These are phyloP conservation scores for Osedax frankpressi DNA, from an alignment of 2,888 invertebrate genomes.

Conservation along the genomic window DNA sequence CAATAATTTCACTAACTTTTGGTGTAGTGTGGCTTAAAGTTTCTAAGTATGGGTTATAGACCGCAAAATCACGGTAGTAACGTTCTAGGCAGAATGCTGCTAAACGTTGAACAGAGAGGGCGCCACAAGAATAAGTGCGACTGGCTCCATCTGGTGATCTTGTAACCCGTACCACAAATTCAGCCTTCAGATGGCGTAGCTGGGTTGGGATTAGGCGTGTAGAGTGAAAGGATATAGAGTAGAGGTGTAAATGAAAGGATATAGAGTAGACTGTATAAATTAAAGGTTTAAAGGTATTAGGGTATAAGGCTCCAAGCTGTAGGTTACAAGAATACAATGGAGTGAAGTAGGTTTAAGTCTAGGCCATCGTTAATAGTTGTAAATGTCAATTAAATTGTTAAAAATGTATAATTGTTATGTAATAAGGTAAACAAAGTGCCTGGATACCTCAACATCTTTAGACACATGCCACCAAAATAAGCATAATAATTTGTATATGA, in stretches of 20 bases:
- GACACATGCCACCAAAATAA: too few species aligned
- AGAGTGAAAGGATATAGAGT: conserved; percentile 84
- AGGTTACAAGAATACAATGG: too few species aligned
- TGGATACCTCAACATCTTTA: too few species aligned
- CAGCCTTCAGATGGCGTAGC: conserved; percentile 76
- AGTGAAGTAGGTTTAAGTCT: too few species aligned
- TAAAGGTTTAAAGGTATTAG: too few species aligned
- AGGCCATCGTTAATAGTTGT: too few species aligned
- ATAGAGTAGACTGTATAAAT: conserved; percentile 78
- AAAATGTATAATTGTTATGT: too few species aligned
- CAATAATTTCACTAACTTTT: too few species aligned
- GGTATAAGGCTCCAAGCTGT: too few species aligned
- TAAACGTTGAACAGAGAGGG: conserved; percentile 48
- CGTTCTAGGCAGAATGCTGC: conserved; percentile 85
- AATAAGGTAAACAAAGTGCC: too few species aligned
- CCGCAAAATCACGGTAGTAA: conserved; percentile 85
- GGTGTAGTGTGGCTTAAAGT: neutral
- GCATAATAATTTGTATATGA: too few species aligned
- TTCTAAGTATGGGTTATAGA: conserved; percentile 74
- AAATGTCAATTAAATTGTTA: too few species aligned
- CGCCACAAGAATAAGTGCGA: conserved; percentile 54
- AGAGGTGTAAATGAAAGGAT: conserved; percentile 81
- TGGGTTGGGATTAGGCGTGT: conserved; percentile 83
- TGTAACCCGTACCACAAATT: conserved; percentile 60
- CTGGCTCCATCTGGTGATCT: conserved; percentile 90